A percentile compares a stretch with the other conserved stretches of the same genome.
These are phyloP conservation scores for Tretioscincus oriximinensis DNA, from an alignment of 2,113 vertebrate species.

Conservation along the genomic window DNA sequence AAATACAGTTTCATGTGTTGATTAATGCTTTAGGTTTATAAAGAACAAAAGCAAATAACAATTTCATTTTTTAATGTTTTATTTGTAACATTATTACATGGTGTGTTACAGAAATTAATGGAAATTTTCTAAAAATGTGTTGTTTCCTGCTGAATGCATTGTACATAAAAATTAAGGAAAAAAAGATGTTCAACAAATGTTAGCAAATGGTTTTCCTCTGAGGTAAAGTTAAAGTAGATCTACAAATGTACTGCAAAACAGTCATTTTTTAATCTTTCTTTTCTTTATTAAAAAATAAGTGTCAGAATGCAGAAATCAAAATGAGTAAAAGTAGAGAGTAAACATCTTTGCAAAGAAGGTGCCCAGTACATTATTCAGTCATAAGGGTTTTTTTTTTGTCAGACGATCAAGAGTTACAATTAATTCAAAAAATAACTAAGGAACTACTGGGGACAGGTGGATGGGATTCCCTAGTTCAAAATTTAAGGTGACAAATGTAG, in stretches of 20 bases:
- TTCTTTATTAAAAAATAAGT: slow-evolving; percentile 84
- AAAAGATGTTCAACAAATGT: slow-evolving; percentile 89
- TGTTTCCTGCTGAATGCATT: slow-evolving; percentile 79
- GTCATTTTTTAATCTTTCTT: slow-evolving; percentile 81
- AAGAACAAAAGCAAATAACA: slow-evolving; percentile 52
- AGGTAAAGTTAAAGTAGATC: slow-evolving; percentile 97
- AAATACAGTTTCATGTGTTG: not conserved
- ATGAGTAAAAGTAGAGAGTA: slow-evolving; percentile 76
- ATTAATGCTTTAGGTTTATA: not conserved
- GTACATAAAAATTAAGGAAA: slow-evolving; percentile 97
- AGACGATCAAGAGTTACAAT: slow-evolving; percentile 71
- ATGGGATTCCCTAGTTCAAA: slow-evolving; percentile 78
- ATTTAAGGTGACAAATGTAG: slow-evolving; percentile 82
- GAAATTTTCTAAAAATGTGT: slow-evolving; percentile 89
- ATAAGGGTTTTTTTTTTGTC: slow-evolving; percentile 58
- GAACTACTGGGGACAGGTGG: slow-evolving; percentile 64
- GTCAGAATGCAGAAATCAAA: slow-evolving; percentile 78
- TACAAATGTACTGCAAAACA: slow-evolving; percentile 92
- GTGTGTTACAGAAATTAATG: slow-evolving; percentile 94
- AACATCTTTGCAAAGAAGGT: slow-evolving; percentile 80
- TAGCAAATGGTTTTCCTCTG: slow-evolving; percentile 94
- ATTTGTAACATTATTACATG: slow-evolving; percentile 98
- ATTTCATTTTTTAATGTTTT: slow-evolving; percentile 83
- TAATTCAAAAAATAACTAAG: slow-evolving; percentile 72
- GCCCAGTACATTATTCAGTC: slow-evolving; percentile 70